Base-by-base conservation (phyloP, 2,888 invertebrate genomes). In the Eristalis intricaria region DNA sequence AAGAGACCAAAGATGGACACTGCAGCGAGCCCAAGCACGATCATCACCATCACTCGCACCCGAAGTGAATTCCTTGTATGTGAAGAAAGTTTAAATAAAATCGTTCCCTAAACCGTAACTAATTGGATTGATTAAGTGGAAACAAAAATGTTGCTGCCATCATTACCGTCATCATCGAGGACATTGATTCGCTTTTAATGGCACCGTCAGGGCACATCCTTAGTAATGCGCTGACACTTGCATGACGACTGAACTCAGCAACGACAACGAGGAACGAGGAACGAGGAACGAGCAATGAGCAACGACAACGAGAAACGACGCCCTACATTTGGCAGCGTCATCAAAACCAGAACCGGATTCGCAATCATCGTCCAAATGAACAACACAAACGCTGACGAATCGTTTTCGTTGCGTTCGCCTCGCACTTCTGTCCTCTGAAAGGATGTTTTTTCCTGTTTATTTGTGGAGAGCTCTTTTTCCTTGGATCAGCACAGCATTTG, bases 311-410 rank as follows among this genome's bases (percentile, higher is more conserved):
- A 32, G 32, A 32, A 32, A 32, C 66, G 68, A 70, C 75, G 70
- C 58, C 74, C 56, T 43, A 71, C 69, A 74, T 81, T 64, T 32
- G 58, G 86, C 86, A 78, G 50, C 69, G 74, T 86, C 86, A 82
- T 86, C 82, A 86, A 85, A 80, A 85, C 73, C 81, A 74, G 38
- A 73, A 60, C 61, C 85, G 73, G 77, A 81, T 73, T 61, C 58
- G 29, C 19, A 19, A 64, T 35, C 64, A 65, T 81, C 69, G 81
- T 85, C 85, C 76, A 66, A 86, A 81, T 38, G 84, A 85, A 74
- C 60, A 82, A 82, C 73, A 75, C 73, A 82, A 86, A 70, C 58
- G 86, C 82, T 86, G 86, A 82, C 86, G 64, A 82, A 74, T 82
- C 77, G 65, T 70, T 77, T 81, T 77, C 58, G 38, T 63, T 78